Evolutionary conservation across 1,140 invertebrate species (phyloP).

Genomic region (Cheumatopsyche charites): DNA sequence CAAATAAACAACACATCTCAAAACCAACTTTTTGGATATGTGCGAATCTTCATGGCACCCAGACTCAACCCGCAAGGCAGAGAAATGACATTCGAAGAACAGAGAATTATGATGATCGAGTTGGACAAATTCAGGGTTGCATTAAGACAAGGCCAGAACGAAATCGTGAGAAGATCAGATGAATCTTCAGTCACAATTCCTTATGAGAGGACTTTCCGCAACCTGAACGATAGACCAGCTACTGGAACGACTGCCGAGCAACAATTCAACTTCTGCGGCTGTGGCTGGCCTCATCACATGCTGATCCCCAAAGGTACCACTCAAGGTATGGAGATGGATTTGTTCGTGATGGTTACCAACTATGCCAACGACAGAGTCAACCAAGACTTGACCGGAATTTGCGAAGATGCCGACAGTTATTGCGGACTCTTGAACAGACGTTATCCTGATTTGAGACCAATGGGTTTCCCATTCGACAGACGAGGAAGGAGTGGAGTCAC

Average conservation of each 20-base stretch:
- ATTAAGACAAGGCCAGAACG: constrained; percentile 69
- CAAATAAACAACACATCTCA: constrained; percentile 62
- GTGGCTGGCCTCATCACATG: constrained; percentile 88
- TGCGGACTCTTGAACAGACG: constrained; percentile 74
- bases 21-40: constrained; percentile 65
- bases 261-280: constrained; percentile 81
- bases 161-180: constrained; percentile 65
- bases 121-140: constrained; percentile 73
- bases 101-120: constrained; percentile 75
- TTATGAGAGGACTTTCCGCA: constrained; percentile 73
- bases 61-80: constrained; percentile 71
- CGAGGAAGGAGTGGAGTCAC: constrained; percentile 56
- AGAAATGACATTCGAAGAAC: constrained; percentile 67
- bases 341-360: constrained; percentile 85
- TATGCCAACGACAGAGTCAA: constrained; percentile 70
- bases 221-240: constrained; percentile 63
- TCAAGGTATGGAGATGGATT: constrained; percentile 70
- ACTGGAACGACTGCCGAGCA: constrained; percentile 59
- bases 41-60: constrained; percentile 77
- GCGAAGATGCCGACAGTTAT: constrained; percentile 74
- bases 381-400: constrained; percentile 52
- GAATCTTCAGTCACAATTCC: constrained; percentile 77
- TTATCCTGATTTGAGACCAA: constrained; percentile 74
- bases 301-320: constrained; percentile 75
- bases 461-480: constrained; percentile 82